Evolutionary conservation across 2,113 vertebrate genomes (phyloP), one percentile per base, ranked within the genome.

Genomic region (Salminus brasiliensis): DNA sequence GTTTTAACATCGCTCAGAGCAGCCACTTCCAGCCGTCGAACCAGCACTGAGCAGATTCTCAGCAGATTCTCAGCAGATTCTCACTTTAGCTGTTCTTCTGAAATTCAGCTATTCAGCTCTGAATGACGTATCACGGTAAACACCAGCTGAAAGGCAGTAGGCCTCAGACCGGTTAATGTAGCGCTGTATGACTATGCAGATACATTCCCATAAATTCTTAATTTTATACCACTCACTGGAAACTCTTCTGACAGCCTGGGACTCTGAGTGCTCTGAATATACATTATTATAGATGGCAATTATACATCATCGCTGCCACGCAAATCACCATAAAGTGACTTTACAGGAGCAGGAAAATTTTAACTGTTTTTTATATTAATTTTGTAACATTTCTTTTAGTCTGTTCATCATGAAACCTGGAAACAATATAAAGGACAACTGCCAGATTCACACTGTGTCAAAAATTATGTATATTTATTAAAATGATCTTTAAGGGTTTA

Each of bases 201-300:
- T n/a, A n/a, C n/a, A n/a, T n/a, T n/a, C n/a, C n/a, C n/a, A n/a
- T n/a, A n/a, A n/a, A n/a, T n/a, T n/a, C n/a, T n/a, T n/a, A n/a
- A n/a, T n/a, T n/a, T n/a, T n/a, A n/a, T 39, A 39, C 9, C 9
- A 39, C 9, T 39, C 36, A 39, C 36, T 39, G 7, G 23, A 55
- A 39, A 18, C 25, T 23, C 12, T 59, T 8, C 34, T 39, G 23
- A 57, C 86, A 76, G 88, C 90, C 86, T 59, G 1, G 52, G 89
- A 90, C 85, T 76, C 76, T 84, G 86, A 66, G 3, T 18, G 18
- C 15, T 45, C 43, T 45, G 43, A 16, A 5, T 80, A 85, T 92
- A 91, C 92, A n/a, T n/a, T 93, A 91, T 91, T 89, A 88, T 87
- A 84, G 87, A 90, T 92, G 92, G 90, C 92, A 91, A n/a, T n/a